Conservation (phyloP, 2,113 vertebrate species). For the Acinonyx jubatus region DNA sequence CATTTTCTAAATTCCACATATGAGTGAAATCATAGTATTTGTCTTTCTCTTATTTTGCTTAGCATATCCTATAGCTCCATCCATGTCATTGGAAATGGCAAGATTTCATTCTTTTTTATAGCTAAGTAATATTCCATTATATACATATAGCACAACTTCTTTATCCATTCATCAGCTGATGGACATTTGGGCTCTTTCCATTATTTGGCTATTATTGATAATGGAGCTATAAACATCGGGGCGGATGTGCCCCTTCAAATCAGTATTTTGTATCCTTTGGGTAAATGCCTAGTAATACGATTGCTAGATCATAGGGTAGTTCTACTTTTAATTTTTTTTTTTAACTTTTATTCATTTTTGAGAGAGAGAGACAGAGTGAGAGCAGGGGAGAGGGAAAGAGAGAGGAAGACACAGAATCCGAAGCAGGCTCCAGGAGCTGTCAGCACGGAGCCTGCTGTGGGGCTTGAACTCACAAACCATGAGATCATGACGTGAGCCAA, state of each 20-base stretch:
- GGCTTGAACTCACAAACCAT: too few species aligned
- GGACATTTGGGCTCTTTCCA: neutral
- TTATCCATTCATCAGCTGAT: neutral
- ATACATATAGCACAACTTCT: neutral
- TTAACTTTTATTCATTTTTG: too few species aligned
- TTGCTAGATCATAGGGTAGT: neutral
- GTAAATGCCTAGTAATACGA: neutral
- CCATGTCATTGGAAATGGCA: neutral
- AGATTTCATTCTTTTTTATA: neutral
- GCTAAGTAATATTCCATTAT: neutral
- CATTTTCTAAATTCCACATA: neutral
- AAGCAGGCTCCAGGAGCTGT: too few species aligned
- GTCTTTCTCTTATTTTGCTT: neutral
- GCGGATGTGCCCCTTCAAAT: neutral
- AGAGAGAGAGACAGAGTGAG: too few species aligned
- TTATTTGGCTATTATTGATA: neutral
- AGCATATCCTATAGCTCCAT: neutral
- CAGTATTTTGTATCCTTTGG: neutral
- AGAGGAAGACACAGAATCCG: too few species aligned
- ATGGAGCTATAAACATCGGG: neutral
- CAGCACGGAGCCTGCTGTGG: too few species aligned
- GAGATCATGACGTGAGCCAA: too few species aligned
- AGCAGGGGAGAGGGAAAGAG: too few species aligned
- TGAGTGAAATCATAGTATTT: neutral
- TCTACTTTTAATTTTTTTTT: neutral